Conservation (phyloP, 2,113 vertebrate species). For the Carettochelys insculpta region DNA sequence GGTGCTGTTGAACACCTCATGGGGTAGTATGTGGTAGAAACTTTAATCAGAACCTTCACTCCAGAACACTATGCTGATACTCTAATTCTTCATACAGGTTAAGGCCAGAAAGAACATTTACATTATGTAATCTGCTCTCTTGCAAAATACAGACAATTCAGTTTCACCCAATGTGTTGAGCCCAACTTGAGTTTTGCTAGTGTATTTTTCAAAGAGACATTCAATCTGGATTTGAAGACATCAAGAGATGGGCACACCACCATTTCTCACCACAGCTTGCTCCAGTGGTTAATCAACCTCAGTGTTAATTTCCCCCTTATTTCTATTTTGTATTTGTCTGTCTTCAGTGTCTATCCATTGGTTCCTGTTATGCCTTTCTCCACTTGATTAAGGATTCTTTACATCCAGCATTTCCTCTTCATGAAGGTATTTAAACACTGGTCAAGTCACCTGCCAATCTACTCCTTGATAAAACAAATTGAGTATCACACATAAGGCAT, state of each 20-base stretch:
- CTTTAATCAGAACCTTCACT: background rate
- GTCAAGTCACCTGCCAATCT: background rate
- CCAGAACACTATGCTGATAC: background rate
- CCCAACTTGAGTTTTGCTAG: background rate
- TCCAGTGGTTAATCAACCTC: background rate
- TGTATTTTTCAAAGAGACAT: background rate
- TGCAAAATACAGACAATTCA: background rate
- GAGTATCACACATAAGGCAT: background rate
- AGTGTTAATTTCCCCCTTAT: background rate
- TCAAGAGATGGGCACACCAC: background rate
- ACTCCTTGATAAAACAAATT: background rate
- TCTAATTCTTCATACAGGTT: background rate
- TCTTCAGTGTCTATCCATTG: background rate
- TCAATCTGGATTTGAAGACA: background rate
- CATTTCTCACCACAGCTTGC: background rate
- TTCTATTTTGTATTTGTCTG: background rate
- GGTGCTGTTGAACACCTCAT: background rate
- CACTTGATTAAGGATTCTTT: background rate
- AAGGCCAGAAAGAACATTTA: background rate
- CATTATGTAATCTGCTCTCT: background rate
- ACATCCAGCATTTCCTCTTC: background rate
- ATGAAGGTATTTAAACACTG: background rate
- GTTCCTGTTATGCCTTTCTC: background rate
- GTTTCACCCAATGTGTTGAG: background rate
- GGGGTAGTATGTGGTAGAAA: background rate